phyloP scores from a whole-genome alignment of 2,888 invertebrate species.

The Tinea trinotella region DNA sequence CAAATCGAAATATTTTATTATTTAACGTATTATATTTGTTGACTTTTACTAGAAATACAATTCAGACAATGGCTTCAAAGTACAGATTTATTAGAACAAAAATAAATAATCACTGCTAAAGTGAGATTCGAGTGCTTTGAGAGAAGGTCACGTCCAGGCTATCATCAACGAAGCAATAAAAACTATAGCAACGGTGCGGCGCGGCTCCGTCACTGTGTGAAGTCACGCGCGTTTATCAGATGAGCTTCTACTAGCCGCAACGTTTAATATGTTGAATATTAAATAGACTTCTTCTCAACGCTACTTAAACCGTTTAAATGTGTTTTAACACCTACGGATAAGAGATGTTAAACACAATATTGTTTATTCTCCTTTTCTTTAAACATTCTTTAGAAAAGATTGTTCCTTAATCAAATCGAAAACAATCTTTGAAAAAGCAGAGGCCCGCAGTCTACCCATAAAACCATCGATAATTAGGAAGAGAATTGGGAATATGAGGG shows the following conservation, averaged over 20 bases:
- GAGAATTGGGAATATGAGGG: too few relatives aligned
- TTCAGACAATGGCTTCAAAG: neutral
- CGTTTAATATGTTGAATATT: slow-evolving; percentile 24
- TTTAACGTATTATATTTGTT: too few relatives aligned
- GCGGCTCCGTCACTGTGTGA: slow-evolving; percentile 31
- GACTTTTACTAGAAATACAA: too few relatives aligned
- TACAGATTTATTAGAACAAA: slow-evolving; percentile 22
- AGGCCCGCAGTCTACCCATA: too few relatives aligned
- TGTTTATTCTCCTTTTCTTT: too few relatives aligned
- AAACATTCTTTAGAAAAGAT: too few relatives aligned
- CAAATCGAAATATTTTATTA: too few relatives aligned
- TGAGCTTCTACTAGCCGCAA: slow-evolving; percentile 31
- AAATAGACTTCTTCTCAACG: slow-evolving; percentile 22
- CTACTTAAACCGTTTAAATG: slow-evolving; percentile 20
- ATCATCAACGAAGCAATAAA: slow-evolving; percentile 29
- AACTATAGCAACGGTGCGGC: slow-evolving; percentile 28
- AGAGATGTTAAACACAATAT: neutral
- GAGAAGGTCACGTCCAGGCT: slow-evolving; percentile 26
- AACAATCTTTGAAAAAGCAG: too few relatives aligned
- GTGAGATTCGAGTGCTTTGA: neutral
- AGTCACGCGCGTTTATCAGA: slow-evolving; percentile 40
- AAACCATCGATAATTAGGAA: too few relatives aligned
- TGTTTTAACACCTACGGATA: slow-evolving; percentile 19
- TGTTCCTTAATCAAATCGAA: too few relatives aligned
- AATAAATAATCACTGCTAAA: neutral